Base-by-base conservation (phyloP, 2,888 invertebrate species). In the Caenorhabditis parvicauda region DNA sequence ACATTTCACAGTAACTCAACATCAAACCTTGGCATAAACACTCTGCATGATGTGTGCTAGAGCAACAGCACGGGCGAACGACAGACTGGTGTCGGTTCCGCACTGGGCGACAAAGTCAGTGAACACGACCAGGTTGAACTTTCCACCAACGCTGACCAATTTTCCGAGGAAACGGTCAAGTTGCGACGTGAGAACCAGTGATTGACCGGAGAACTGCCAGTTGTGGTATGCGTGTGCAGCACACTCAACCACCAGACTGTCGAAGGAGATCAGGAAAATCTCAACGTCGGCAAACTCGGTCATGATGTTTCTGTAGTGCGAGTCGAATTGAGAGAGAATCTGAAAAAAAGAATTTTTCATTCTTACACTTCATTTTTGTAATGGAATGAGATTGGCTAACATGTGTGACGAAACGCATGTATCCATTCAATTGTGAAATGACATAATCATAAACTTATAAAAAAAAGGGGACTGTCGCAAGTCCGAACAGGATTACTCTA, bases 201-300 rank as follows among this genome's bases (percentile, higher is more conserved):
- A 70, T 51, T 79, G 79, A n/a, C 79, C 79, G 24, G 74, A 76
- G 6, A 80, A 65, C 24, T 66, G 66, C 77, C 78, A 76, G 45
- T 80, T 77, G 58, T 79, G 79, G 57, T 80, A 79, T 35, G 54
- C 58, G 58, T 79, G 80, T 19, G 77, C 75, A n/a, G 70, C 59
- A 24, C 79, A 64, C 50, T 79, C 79, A 17, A 78, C 51, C 24
- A 79, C 59, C 35, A 79, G 46, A 25, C 74, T 74, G 64, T 79
- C 79, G 35, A 79, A 43, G 0, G 74, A 76, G 41, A 79, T 76
- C 37, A 80, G 50, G 50, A 79, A 79, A 28, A 80, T 75, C 57
- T 79, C 79, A 9, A 79, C 78, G 46, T 79, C 77, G 5, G 80
- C 80, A 56, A 79, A 79, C 45, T 79, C 79, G 21, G 66, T 56